phyloP scores from a whole-genome alignment of 2,888 invertebrate genomes.

The Zaprionus obscuricornis region DNA sequence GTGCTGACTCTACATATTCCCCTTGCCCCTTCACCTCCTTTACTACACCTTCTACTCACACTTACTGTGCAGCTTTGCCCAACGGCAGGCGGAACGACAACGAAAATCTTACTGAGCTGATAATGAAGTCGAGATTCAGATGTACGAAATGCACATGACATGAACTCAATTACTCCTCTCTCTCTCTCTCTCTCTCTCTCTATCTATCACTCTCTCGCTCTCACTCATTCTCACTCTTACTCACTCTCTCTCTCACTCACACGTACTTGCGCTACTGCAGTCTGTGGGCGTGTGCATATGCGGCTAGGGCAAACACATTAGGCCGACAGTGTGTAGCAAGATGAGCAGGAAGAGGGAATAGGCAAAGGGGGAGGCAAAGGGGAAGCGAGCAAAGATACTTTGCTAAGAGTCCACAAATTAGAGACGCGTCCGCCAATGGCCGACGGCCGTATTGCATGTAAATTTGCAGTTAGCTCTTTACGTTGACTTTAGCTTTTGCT shows the following conservation, averaged over 20 bases:
- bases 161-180: constrained; percentile 72
- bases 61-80: too few relatives aligned
- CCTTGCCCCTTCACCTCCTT: too few relatives aligned
- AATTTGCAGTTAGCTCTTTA: constrained; percentile 64
- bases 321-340: constrained; percentile 22
- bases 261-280: constrained; percentile 1
- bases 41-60: too few relatives aligned
- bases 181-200: too few relatives aligned
- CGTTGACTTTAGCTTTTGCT: constrained; percentile 4
- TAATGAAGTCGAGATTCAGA: constrained; percentile 42
- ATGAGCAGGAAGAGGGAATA: constrained; percentile 1
- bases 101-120: constrained; percentile 36
- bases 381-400: constrained; percentile 33
- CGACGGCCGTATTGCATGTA: constrained; percentile 61
- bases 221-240: too few relatives aligned
- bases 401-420: constrained; percentile 70
- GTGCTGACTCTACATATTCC: constrained; percentile 30
- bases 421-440: constrained; percentile 55
- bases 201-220: too few relatives aligned
- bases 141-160: constrained; percentile 45
- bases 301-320: constrained; percentile 38
- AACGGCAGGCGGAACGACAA: constrained; percentile 40
- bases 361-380: neutral
- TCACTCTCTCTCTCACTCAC: too few relatives aligned
- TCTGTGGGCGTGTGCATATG: constrained; percentile 42